These are phyloP conservation scores for Lithobates pipiens DNA, from an alignment of 2,797 vertebrate genomes.

Conservation along the genomic window DNA sequence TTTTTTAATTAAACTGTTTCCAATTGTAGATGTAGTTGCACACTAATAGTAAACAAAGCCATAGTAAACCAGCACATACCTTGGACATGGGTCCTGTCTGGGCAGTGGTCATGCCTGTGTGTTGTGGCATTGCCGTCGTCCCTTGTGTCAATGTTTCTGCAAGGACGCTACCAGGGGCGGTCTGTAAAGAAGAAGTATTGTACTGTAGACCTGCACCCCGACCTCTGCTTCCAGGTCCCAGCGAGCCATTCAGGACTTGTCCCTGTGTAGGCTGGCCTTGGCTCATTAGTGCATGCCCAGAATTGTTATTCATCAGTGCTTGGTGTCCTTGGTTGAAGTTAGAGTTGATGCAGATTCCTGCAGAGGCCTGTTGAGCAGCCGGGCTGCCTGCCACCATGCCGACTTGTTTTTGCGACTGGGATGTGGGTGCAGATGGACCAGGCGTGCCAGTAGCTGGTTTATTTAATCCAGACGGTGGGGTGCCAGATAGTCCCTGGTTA, in stretches of 20 bases:
- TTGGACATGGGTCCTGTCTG: conserved; percentile 93
- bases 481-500: conserved; percentile 82
- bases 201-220: conserved; percentile 89
- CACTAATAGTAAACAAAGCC: not conserved
- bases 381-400: conserved; percentile 82
- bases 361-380: conserved; percentile 81
- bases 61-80: conserved; percentile 76
- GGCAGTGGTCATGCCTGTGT: conserved; percentile 83
- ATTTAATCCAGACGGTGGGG: conserved; percentile 70
- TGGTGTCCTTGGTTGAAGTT: conserved; percentile 88
- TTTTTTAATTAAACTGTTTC: no score
- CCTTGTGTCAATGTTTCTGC: conserved; percentile 94
- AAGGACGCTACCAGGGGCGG: conserved; percentile 85
- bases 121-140: conserved; percentile 85
- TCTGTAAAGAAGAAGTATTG: conserved; percentile 82
- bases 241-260: conserved; percentile 95
- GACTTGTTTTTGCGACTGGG: conserved; percentile 91
- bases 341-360: conserved; percentile 87
- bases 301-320: conserved; percentile 89
- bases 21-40: no score
- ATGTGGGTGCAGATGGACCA: conserved; percentile 80
- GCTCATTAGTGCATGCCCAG: conserved; percentile 86
- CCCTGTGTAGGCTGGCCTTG: conserved; percentile 86
- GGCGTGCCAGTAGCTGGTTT: conserved; percentile 82
- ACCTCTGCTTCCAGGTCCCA: conserved; percentile 88